Evolutionary conservation across 2,888 invertebrate genomes (phyloP).

Genomic region (Nomada lathburiana): DNA sequence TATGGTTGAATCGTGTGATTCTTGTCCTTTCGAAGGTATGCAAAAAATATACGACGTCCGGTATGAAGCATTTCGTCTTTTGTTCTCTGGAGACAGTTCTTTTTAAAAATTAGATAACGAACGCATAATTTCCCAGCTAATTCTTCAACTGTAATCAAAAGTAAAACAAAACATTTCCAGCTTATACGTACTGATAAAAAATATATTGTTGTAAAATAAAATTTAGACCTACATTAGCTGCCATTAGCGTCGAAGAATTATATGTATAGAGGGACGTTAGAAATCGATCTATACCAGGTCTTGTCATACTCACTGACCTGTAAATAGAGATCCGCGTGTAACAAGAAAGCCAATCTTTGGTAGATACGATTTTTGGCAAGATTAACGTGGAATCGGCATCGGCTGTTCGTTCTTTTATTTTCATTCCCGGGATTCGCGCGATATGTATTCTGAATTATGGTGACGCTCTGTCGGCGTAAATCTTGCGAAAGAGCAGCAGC

Average conservation of each 20-base stretch:
- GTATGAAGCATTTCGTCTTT: neutral
- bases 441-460: slow-evolving; percentile 45
- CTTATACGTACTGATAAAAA: neutral
- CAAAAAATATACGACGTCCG: neutral
- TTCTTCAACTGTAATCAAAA: neutral
- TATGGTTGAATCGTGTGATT: neutral
- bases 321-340: slow-evolving; percentile 19
- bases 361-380: slow-evolving; percentile 37
- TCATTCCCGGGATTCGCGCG: neutral
- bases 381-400: neutral
- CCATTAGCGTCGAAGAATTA: too few species aligned
- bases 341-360: slow-evolving; percentile 27
- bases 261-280: neutral
- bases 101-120: slow-evolving; percentile 2
- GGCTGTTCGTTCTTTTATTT: slow-evolving; percentile 25
- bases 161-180: too few species aligned
- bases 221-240: too few species aligned
- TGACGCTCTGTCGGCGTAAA: slow-evolving; percentile 41
- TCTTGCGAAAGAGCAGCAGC: neutral
- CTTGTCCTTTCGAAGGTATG: neutral
- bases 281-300: slow-evolving; percentile 14
- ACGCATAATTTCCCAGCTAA: neutral
- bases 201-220: too few species aligned
- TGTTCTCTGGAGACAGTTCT: neutral
- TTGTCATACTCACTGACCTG: slow-evolving; percentile 50